Evolutionary conservation across 1,140 invertebrate genomes (phyloP), one percentile per base, ranked within the genome.

Genomic region (Choristoneura fumiferana): DNA sequence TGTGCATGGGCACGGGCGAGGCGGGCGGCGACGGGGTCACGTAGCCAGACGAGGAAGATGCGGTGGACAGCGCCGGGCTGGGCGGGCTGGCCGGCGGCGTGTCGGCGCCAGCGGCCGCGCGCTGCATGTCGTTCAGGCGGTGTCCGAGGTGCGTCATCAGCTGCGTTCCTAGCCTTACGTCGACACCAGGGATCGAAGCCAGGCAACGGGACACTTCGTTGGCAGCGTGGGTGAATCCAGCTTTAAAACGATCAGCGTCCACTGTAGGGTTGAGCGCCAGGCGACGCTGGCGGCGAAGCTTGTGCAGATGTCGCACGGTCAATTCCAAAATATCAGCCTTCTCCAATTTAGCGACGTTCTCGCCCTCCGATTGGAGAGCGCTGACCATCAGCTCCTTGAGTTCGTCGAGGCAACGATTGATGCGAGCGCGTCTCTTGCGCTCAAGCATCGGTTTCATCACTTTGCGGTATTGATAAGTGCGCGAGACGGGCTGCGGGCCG

Each of bases 321-420:
- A 98, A 90, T 83, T 99, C 98, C 65, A 99, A 91, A 76, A 99
- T 98, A 87, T 99, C 98, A 13, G 98, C 97, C 83, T 99, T 99
- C 89, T 99, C 98, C 78, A 99, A 87, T 77, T 98, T 98, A 40
- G 96, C 94, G 37, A 97, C 95, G 84, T 95, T 96, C 81, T 97
- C 96, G 53, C 96, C 95, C 81, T 97, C 95, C 43, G 94, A 93
- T 63, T 96, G 95, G 6, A 97, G 86, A 36, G 96, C 95, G 63
- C 95, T 94, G 62, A 98, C 94, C 92, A 98, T 97, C 71, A 98
- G 89, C 81, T 96, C 95, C 87, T 98, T 98, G 37, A 99, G 91
- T 78, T 98, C 96, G 82, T 97, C 95, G 71, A 99, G 91, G 85
- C 96, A 98, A 57, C 95, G 94, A 90, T 98, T 99, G 88, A 99